phyloP scores from a whole-genome alignment of 2,888 invertebrate species.

The Hymenopus coronatus region DNA sequence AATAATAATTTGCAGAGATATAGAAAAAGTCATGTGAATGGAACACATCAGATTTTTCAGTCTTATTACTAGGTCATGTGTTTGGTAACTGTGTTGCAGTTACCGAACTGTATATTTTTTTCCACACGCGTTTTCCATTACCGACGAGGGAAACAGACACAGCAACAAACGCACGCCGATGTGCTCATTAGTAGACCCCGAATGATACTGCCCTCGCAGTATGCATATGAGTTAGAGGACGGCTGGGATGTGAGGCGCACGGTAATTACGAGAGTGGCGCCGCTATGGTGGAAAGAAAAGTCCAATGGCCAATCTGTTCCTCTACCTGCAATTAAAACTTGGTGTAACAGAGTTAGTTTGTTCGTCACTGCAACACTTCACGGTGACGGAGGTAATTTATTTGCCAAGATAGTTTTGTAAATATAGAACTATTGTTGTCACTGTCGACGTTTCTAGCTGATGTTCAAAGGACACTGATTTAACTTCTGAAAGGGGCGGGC shows the following conservation, averaged over 20 bases:
- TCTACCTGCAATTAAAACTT: background rate
- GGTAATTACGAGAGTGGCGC: background rate
- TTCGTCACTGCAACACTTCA: background rate
- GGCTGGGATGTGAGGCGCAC: background rate
- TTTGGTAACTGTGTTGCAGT: no score
- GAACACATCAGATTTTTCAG: no score
- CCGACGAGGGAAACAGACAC: background rate
- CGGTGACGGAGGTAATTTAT: background rate
- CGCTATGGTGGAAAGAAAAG: background rate
- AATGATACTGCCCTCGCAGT: background rate
- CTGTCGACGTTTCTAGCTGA: no score
- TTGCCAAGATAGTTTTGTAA: background rate
- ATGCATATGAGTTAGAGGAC: background rate
- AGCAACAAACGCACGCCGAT: background rate
- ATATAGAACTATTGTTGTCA: no score
- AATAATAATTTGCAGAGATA: no score
- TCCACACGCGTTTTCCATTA: background rate
- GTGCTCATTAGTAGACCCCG: background rate
- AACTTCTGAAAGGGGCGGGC: no score
- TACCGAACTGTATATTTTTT: background rate
- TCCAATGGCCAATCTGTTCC: background rate
- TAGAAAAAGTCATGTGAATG: no score
- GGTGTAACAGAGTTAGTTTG: background rate
- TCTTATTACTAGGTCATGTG: no score
- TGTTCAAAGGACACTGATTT: no score